Conservation (phyloP, 2,888 invertebrate species). For the Strigamia transsilvanica region DNA sequence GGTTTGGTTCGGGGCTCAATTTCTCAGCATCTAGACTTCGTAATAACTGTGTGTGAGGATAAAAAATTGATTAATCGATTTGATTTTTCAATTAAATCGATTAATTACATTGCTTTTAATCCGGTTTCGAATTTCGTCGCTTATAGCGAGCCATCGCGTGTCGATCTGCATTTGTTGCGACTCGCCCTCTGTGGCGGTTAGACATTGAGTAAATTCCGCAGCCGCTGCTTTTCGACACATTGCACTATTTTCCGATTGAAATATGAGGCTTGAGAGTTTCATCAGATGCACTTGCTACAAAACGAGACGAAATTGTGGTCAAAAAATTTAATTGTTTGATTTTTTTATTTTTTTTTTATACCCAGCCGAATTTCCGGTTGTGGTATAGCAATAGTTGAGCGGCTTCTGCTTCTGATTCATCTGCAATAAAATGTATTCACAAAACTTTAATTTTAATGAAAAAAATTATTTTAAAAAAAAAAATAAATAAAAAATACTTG, state of each 20-base stretch:
- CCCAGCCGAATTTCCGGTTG: neutral
- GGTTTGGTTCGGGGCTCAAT: neutral
- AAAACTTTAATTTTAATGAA: neutral
- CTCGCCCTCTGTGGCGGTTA: neutral
- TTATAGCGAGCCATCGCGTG: neutral
- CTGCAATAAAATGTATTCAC: neutral
- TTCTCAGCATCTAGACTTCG: neutral
- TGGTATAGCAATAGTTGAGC: neutral
- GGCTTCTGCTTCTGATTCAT: neutral
- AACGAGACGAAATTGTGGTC: neutral
- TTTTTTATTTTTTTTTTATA: neutral
- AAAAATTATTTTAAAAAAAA: neutral
- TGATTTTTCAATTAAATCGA: neutral
- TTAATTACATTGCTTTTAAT: neutral
- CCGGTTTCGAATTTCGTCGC: neutral
- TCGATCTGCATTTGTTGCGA: neutral
- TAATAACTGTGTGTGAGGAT: neutral
- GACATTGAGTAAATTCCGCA: neutral
- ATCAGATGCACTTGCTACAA: neutral
- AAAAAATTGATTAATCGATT: too few relatives aligned
- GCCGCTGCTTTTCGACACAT: conserved; percentile 14
- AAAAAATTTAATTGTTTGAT: neutral
- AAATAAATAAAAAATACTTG: neutral
- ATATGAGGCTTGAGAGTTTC: neutral
- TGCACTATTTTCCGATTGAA: neutral